phyloP scores from a whole-genome alignment of 1,140 invertebrate genomes.

The Pogonognathellus flavescens region DNA sequence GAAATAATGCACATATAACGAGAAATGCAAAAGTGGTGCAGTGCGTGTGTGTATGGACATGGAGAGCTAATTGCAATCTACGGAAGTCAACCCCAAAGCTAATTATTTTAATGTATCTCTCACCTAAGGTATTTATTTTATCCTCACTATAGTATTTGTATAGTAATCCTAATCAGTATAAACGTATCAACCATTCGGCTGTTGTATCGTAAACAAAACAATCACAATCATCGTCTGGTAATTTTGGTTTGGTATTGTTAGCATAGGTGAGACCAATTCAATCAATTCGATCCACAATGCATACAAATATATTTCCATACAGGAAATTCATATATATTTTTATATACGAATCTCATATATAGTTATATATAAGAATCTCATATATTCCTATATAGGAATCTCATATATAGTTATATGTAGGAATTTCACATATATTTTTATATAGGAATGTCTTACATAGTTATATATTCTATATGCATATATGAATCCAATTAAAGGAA shows the following conservation, averaged over 20 bases:
- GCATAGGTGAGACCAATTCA: conserved; percentile 34
- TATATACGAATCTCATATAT: too few relatives aligned
- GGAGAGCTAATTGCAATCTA: conserved; percentile 3
- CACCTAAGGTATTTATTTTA: neutral
- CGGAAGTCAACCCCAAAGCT: conserved; percentile 7
- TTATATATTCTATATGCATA: too few relatives aligned
- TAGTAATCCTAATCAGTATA: neutral
- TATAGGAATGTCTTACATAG: too few relatives aligned
- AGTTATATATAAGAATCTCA: too few relatives aligned
- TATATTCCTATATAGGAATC: too few relatives aligned
- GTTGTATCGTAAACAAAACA: conserved; percentile 42
- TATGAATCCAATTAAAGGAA: conserved; percentile 12
- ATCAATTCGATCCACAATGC: neutral
- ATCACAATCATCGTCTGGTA: conserved; percentile 49
- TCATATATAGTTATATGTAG: too few relatives aligned
- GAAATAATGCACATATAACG: conserved; percentile 5
- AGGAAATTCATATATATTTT: too few relatives aligned
- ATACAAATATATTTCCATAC: neutral
- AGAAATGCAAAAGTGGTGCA: conserved; percentile 27
- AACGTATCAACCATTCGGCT: conserved; percentile 43
- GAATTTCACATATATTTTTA: too few relatives aligned
- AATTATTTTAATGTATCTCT: conserved; percentile 10
- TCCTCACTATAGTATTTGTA: neutral
- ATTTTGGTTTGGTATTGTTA: conserved; percentile 49
- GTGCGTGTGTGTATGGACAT: conserved; percentile 1